A percentile compares a stretch with the other conserved stretches of the same genome.
phyloP scores from a whole-genome alignment of 2,113 vertebrate genomes.

The Manacus vitellinus region DNA sequence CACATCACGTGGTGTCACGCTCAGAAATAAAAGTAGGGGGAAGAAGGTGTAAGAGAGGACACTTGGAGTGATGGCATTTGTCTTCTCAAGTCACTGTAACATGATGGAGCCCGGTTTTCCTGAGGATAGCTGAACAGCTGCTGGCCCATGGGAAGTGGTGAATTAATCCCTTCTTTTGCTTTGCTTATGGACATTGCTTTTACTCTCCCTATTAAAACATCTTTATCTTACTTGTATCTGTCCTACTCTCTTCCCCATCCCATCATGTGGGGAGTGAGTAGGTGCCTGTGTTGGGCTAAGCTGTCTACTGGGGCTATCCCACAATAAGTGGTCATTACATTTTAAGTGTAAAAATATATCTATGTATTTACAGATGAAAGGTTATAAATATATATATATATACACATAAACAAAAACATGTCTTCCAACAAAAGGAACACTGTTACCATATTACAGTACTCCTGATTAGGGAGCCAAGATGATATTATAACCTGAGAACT shows the following conservation, averaged over 20 bases:
- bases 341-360: not conserved
- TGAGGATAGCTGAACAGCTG: not conserved
- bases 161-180: not conserved
- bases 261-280: not conserved
- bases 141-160: not conserved
- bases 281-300: not conserved
- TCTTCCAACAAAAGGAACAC: not conserved
- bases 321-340: not conserved
- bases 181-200: rapidly evolving
- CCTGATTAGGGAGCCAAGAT: not conserved
- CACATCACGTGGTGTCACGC: not conserved
- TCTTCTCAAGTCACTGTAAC: not conserved
- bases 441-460: not conserved
- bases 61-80: rapidly evolving
- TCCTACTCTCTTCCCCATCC: not conserved
- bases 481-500: not conserved
- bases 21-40: not conserved
- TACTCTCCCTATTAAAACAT: not conserved
- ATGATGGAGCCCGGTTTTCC: not conserved
- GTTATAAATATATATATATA: not conserved
- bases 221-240: not conserved
- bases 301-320: not conserved
- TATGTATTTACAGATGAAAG: not conserved
- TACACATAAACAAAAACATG: not conserved
- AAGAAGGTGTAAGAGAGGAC: not conserved